phyloP scores from a whole-genome alignment of 2,113 vertebrate species.

The Semicossyphus pulcher region DNA sequence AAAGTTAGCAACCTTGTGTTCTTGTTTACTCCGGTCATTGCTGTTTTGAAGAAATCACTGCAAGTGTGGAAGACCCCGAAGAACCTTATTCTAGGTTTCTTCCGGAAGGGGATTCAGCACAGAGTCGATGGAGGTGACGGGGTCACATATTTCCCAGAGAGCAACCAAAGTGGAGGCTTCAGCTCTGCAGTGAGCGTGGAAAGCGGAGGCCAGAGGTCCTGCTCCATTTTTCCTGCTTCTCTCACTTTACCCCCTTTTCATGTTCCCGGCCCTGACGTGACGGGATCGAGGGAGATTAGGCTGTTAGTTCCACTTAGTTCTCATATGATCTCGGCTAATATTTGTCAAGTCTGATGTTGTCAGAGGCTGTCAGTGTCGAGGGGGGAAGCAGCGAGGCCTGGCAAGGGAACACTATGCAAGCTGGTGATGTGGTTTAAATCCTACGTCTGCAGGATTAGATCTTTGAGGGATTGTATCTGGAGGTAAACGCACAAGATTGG shows the following conservation, averaged over 20 bases:
- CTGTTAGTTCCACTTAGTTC: conserved; percentile 49
- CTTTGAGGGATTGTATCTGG: not conserved
- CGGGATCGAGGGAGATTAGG: conserved; percentile 25
- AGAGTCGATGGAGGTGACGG: conserved; percentile 42
- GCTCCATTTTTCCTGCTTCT: conserved; percentile 33
- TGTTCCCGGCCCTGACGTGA: conserved; percentile 5
- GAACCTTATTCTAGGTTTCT: not conserved
- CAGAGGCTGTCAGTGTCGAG: conserved; percentile 23
- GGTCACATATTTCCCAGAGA: conserved; percentile 71
- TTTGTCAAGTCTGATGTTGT: conserved; percentile 51
- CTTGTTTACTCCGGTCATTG: not conserved
- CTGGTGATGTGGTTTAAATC: not conserved
- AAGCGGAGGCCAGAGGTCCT: conserved; percentile 43
- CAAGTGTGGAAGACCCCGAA: not conserved
- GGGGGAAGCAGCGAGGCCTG: conserved; percentile 1
- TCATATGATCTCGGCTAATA: conserved; percentile 54
- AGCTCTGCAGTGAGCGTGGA: conserved; percentile 18
- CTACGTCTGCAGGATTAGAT: no score
- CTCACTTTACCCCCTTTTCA: conserved; percentile 22
- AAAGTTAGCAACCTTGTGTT: conserved; percentile 9
- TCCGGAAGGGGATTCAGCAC: conserved; percentile 43
- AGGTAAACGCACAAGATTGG: not conserved
- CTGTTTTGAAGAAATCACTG: not conserved
- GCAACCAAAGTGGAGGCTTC: conserved; percentile 3
- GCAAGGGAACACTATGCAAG: not conserved